phyloP scores from a whole-genome alignment of 2,797 vertebrate genomes.

The Argyrosomus regius region DNA sequence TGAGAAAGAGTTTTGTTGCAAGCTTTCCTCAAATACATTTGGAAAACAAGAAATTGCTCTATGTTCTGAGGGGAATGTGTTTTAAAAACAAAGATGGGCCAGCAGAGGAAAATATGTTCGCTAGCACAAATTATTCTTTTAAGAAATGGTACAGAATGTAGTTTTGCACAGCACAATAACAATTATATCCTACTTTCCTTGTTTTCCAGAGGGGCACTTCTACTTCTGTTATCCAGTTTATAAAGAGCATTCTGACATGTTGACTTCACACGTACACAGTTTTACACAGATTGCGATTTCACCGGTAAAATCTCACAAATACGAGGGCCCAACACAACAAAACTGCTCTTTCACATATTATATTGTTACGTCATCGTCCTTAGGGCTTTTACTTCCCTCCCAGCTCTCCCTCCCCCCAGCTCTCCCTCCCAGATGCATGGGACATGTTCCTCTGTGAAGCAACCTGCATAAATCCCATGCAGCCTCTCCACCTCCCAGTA shows the following conservation, averaged over 20 bases:
- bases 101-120: conserved; percentile 15
- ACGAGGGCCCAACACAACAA: conserved; percentile 21
- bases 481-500: conserved; percentile 60
- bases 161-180: neutral
- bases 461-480: conserved; percentile 57
- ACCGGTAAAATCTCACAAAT: neutral
- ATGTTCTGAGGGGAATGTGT: conserved; percentile 11
- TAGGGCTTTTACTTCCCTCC: conserved; percentile 29
- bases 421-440: conserved; percentile 10
- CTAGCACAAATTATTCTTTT: neutral
- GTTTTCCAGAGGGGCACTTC: neutral
- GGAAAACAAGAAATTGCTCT: neutral
- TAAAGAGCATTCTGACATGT: conserved; percentile 2
- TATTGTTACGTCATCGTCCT: conserved; percentile 7
- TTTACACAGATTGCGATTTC: neutral
- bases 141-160: neutral
- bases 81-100: conserved; percentile 12
- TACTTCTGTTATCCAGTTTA: neutral
- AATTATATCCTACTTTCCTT: neutral
- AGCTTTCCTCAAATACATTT: conserved; percentile 3
- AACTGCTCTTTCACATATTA: conserved; percentile 30
- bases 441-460: conserved; percentile 50
- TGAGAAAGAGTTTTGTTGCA: neutral
- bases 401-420: too few relatives aligned
- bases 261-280: neutral